phyloP scores from a whole-genome alignment of 2,888 invertebrate genomes.

The Drosophila neotestacea region DNA sequence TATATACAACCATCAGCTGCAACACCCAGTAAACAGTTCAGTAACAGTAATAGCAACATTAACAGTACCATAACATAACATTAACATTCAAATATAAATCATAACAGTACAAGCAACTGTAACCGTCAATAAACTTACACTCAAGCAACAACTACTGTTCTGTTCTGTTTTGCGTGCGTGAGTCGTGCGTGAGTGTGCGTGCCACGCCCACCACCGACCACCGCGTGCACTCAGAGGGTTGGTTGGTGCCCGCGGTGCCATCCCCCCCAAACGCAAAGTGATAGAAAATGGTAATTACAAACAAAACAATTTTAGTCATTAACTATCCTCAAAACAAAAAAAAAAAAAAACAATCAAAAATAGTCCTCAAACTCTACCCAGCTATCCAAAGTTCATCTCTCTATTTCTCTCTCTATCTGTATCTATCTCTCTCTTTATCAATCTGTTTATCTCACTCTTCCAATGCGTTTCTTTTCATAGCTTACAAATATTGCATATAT shows the following conservation, averaged over 20 bases:
- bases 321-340: slow-evolving; percentile 44
- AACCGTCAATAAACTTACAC: slow-evolving; percentile 49
- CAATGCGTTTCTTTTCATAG: slow-evolving; percentile 58
- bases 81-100: slow-evolving; percentile 2
- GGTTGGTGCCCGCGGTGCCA: slow-evolving; percentile 79
- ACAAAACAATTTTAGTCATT: slow-evolving; percentile 74
- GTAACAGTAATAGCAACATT: slow-evolving; percentile 22
- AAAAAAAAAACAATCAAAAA: slow-evolving; percentile 34
- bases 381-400: slow-evolving; percentile 54
- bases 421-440: slow-evolving; percentile 46
- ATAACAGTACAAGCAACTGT: slow-evolving; percentile 21
- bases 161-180: slow-evolving; percentile 71
- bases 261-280: slow-evolving; percentile 81
- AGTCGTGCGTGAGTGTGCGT: slow-evolving; percentile 76
- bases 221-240: slow-evolving; percentile 70
- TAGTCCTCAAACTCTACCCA: slow-evolving; percentile 37
- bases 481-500: slow-evolving; percentile 58
- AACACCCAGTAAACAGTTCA: slow-evolving; percentile 28
- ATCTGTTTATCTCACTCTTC: slow-evolving; percentile 39
- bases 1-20: slow-evolving; percentile 26
- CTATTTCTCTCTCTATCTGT: slow-evolving; percentile 23
- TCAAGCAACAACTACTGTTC: slow-evolving; percentile 56
- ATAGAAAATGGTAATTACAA: slow-evolving; percentile 84
- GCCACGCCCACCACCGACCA: slow-evolving; percentile 78
- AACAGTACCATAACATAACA: background rate